Base-by-base conservation (phyloP, 1,140 invertebrate species). In the Ladona fulva region DNA sequence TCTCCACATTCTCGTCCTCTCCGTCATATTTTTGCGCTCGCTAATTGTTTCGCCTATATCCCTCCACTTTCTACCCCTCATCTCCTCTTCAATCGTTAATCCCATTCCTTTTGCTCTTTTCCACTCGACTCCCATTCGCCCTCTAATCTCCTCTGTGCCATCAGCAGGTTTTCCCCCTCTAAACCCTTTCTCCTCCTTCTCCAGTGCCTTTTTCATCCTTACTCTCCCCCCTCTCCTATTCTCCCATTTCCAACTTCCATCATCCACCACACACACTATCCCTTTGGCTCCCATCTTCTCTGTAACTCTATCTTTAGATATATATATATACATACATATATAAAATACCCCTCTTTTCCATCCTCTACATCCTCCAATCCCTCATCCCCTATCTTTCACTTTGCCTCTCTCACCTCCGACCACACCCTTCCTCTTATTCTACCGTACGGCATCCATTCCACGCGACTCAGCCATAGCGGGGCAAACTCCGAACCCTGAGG, bases 101-200 rank as follows among this genome's bases (percentile, higher is more conserved):
- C 52, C 52, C n/a, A 66, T 66, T 66, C 52, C 52, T 22, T 66
- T 66, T 66, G 52, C 52, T 66, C 52, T 66, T 66, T 66, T 66
- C 52, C 52, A 22, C 52, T 19, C 44, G 10, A 19, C 10, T 66
- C 52, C n/a, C 52, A 16, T 22, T 12, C 52, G 52, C 52, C 52
- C 52, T 66, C 52, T 66, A 66, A 66, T 66, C 52, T 66, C 52
- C n/a, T 22, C 52, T 19, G n/a, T 66, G 52, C 52, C 52, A 66
- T 66, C 52, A 16, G 52, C 52, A 66, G 52, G n/a, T 22, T 22
- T 66, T 66, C 52, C 52, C n/a, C 12, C 52, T 12, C 12, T 12
- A 3, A 19, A 66, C 3, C 52, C 14, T 12, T 66, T 16, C 52
- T 66, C 52, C 52, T 12, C 19, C 19, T 11, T 52, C 44, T 52